Percentiles rank a stretch among this genome's conserved stretches.
These are phyloP conservation scores for Heteromormyrus szaboi DNA, from an alignment of 2,797 vertebrate species.

Conservation along the genomic window DNA sequence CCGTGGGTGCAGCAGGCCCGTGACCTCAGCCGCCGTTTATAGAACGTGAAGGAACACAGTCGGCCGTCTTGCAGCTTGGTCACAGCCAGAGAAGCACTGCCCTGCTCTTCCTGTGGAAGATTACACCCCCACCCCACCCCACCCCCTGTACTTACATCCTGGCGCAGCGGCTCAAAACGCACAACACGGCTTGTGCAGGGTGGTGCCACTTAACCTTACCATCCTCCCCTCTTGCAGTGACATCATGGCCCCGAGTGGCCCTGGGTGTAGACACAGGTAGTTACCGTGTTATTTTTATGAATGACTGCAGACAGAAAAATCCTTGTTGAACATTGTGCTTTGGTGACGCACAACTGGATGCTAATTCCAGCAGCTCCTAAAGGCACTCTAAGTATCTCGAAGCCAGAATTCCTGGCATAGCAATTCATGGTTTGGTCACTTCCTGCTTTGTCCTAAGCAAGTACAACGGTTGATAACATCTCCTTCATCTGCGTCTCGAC, in stretches of 20 bases:
- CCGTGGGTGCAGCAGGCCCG: background rate
- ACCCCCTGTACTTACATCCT: background rate
- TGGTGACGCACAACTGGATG: background rate
- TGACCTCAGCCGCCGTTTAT: background rate
- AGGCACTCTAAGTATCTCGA: background rate
- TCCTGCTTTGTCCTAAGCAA: background rate
- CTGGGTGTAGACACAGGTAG: background rate
- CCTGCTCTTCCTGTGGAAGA: constrained; percentile 13
- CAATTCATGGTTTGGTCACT: background rate
- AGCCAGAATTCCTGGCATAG: background rate
- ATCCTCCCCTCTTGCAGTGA: background rate
- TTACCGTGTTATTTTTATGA: background rate
- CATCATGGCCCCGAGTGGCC: background rate
- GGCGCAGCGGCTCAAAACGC: background rate
- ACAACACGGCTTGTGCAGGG: background rate
- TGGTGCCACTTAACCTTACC: background rate
- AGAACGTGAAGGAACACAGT: constrained; percentile 1
- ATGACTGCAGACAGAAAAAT: background rate
- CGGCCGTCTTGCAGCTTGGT: background rate
- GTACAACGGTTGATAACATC: background rate
- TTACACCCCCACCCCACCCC: background rate
- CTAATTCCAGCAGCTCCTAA: background rate
- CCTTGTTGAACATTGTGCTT: background rate
- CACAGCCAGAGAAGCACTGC: background rate
- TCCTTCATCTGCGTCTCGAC: background rate